Evolutionary conservation across 2,888 invertebrate genomes (phyloP), one percentile per base, ranked within the genome.

Genomic region (Alitta virens): DNA sequence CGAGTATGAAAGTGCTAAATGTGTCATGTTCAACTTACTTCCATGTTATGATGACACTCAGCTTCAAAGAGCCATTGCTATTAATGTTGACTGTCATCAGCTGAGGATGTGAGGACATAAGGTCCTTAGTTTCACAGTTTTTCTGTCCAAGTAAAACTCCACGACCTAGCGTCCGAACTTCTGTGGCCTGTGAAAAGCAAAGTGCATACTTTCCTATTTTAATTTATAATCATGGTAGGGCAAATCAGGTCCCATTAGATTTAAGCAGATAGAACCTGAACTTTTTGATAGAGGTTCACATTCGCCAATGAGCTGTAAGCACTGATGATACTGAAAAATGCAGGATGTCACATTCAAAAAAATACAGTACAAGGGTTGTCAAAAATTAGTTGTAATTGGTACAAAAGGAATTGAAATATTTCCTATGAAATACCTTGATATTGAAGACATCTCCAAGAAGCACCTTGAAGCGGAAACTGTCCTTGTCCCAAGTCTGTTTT

Each of bases 11-110:
- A 33, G 33, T 33, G 12, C 33, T 33, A 12, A 5, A 33, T 33
- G 5, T 33, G 5, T 12, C 33, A 33, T 33, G 33, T 33, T 33
- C 12, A 33, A 33, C 85, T 78, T 75, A 86, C 86, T 85, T 83
- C 86, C 86, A 86, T 3, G 84, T 84, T 63, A 86, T 84, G 59
- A 86, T 78, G 60, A 86, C 72, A 68, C 84, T 84, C 55, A 87
- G 80, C 75, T 86, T 86, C 67, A 86, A 81, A 3, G 86, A 85
- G 62, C 86, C 86, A 70, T 83, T 84, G 14, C 83, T 79, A 74
- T 86, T 87, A 65, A 87, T 78, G 72, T 85, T 85, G 75, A 86
- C 84, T 1, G 86, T 85, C 83, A 86, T 85, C 59, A 86, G 76
- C 74, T 86, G 86, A 0, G 86, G 85, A 66, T 85, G 83, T 3